Percentiles rank a stretch among this genome's conserved stretches.
Conservation (phyloP, 2,113 vertebrate species). For the Clarias macrocephalus region DNA sequence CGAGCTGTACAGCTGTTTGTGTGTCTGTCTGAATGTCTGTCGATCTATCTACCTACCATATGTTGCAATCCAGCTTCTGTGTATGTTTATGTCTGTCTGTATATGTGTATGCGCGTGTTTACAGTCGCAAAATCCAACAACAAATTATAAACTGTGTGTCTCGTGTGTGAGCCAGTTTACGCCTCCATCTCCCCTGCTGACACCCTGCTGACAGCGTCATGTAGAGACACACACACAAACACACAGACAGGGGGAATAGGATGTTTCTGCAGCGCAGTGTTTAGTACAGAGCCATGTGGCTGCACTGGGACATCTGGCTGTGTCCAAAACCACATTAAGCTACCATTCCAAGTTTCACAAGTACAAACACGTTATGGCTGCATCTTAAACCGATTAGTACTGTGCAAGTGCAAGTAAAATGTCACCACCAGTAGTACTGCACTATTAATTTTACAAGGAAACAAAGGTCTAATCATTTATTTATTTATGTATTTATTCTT, state of each 20-base stretch:
- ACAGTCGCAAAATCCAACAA: background rate
- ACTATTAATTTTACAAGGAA: background rate
- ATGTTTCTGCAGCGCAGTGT: background rate
- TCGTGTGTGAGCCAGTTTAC: background rate
- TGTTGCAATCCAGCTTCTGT: background rate
- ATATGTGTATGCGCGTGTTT: constrained; percentile 18
- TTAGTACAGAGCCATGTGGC: background rate
- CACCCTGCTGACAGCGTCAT: background rate
- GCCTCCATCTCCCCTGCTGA: background rate
- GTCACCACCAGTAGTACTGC: background rate
- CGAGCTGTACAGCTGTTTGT: background rate
- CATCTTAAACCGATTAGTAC: background rate
- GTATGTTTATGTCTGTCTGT: background rate
- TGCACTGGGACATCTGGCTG: background rate
- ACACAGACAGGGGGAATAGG: background rate
- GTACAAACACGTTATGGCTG: background rate
- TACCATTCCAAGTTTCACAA: background rate
- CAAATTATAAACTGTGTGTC: constrained; percentile 15
- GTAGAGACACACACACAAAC: background rate
- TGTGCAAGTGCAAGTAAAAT: background rate
- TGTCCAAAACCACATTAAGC: background rate
- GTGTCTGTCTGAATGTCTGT: background rate
- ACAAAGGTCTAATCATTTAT: background rate
- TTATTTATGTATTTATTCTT: no score
- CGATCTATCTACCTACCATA: background rate